Conservation (phyloP, 2,888 invertebrate species). For the Seladonia tumulorum region DNA sequence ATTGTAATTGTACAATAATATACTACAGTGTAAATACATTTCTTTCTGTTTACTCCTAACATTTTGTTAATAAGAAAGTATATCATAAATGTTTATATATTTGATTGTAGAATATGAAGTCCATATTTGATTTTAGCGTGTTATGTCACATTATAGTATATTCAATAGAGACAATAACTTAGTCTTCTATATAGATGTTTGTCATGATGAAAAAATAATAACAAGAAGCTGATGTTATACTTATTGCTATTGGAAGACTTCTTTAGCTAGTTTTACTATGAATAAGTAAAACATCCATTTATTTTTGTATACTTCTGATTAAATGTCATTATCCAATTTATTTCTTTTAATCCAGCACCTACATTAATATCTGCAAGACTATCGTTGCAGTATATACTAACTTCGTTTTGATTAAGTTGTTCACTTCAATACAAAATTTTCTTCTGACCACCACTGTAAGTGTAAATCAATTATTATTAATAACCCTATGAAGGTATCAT, state of each 20-base stretch:
- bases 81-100: background rate
- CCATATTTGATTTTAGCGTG: background rate
- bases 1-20: background rate
- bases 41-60: background rate
- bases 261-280: background rate
- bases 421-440: background rate
- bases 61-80: background rate
- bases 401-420: background rate
- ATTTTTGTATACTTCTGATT: background rate
- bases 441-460: slow-evolving; percentile 19
- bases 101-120: background rate
- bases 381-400: background rate
- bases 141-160: background rate
- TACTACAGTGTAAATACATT: background rate
- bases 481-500: slow-evolving; percentile 46
- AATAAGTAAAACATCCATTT: background rate
- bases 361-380: background rate
- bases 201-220: background rate
- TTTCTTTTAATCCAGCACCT: background rate
- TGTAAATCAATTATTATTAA: slow-evolving; percentile 41
- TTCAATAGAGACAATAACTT: background rate
- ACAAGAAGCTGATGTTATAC: background rate
- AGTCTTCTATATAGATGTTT: background rate
- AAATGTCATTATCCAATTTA: background rate
- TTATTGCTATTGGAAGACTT: background rate